Base-by-base conservation (phyloP, 2,797 vertebrate species). In the Pangasius macronema region DNA sequence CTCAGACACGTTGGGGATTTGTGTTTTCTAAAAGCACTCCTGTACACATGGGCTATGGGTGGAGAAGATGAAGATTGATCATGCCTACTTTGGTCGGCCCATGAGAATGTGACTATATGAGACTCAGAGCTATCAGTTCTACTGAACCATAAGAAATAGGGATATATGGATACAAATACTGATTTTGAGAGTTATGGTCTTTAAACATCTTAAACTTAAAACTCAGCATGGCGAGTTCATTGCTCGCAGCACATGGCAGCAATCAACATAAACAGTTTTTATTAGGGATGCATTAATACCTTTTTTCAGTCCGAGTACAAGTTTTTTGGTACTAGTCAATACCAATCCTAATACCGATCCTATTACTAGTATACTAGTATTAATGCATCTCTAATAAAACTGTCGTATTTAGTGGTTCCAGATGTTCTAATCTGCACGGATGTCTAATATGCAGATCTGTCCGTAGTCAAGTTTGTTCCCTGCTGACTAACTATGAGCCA, bases 1-100 rank as follows among this genome's bases (percentile, higher is more conserved):
- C 76, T 76, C 81, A 85, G 86, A 89, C 86, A 51, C 42, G 8
- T 59, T 75, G 55, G 86, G 85, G 79, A 87, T 89, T 89, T 86
- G 91, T 87, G 87, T 65, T 88, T 80, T 53, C 72, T 70, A 49
- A 75, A 84, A 88, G 89, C 75, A 20, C 86, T 83, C 51, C 79
- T 84, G 61, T 70, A 85, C 87, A 90, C 85, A 85, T 89, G 89
- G 59, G 80, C 39, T 42, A 9, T 42, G 79, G 88, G 85, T 76
- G 89, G 85, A 61, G 83, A 85, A 61, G 76, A 88, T 51, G 80
- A 87, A 49, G 68, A 67, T 65, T 89, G 85, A 82, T 85, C 46
- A 77, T 83, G 79, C 68, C 83, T 51, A 33, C 46, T 77, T 84
- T 61, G 36, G 63, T 39, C 73, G 84, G 75, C 51, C 63, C 84